These are phyloP conservation scores for Podarcis cretensis DNA, from an alignment of 2,113 vertebrate species.

Conservation along the genomic window DNA sequence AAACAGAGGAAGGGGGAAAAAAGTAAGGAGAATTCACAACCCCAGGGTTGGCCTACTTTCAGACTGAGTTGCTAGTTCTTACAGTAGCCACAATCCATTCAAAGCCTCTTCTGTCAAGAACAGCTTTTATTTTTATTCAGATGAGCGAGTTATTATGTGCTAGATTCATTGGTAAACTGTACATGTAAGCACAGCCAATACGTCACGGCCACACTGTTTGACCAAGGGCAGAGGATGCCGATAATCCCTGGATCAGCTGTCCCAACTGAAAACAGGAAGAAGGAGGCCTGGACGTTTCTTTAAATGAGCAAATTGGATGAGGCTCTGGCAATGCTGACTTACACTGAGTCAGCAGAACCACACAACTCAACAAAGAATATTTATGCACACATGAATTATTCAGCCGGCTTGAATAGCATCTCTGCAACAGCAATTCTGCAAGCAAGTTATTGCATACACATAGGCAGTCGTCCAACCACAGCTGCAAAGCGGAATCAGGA, in stretches of 20 bases:
- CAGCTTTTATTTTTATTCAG: constrained; percentile 32
- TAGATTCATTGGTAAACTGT: not conserved
- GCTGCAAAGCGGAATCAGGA: constrained; percentile 8
- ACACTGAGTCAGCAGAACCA: constrained; percentile 26
- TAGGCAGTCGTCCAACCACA: not conserved
- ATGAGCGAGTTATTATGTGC: not conserved
- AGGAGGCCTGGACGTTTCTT: constrained; percentile 37
- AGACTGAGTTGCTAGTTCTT: constrained; percentile 25
- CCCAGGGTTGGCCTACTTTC: not conserved
- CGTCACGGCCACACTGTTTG: not conserved
- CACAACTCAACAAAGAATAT: constrained; percentile 48
- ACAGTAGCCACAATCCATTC: not conserved
- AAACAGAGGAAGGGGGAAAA: not conserved
- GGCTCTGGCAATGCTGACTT: constrained; percentile 28
- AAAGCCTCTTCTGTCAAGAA: constrained; percentile 21
- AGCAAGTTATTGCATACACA: not conserved
- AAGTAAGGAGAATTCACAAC: not conserved
- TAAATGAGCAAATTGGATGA: constrained; percentile 32
- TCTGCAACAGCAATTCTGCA: constrained; percentile 19
- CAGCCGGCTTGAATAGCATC: constrained; percentile 30
- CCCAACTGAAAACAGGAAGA: constrained; percentile 15
- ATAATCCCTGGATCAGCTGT: constrained; percentile 23
- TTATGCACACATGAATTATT: constrained; percentile 67
- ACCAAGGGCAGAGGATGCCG: not conserved
- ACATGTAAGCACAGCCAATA: not conserved